Evolutionary conservation across 2,113 vertebrate genomes (phyloP).

Genomic region (Corapipo altera): DNA sequence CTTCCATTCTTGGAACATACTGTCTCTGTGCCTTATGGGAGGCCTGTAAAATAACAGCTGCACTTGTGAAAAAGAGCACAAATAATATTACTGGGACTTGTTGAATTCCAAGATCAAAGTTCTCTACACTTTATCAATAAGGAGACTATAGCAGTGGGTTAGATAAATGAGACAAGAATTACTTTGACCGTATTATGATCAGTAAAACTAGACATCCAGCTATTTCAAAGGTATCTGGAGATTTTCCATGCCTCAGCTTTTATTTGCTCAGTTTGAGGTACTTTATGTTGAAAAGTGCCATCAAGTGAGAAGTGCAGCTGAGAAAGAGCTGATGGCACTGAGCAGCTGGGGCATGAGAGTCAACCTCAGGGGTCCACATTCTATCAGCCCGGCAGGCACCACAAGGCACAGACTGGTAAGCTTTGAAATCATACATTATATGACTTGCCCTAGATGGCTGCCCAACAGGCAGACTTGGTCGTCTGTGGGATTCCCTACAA

Average conservation of each 20-base stretch:
- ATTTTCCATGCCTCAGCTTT: neutral
- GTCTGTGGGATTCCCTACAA: neutral
- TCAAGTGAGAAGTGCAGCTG: neutral
- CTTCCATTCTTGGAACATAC: neutral
- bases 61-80: neutral
- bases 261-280: neutral
- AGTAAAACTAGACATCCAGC: neutral
- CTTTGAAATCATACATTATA: neutral
- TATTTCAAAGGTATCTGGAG: neutral
- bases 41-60: neutral
- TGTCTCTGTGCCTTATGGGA: neutral
- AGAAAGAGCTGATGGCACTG: neutral
- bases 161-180: neutral
- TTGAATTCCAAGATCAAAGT: neutral
- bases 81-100: neutral
- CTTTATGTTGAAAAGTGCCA: neutral
- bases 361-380: neutral
- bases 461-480: neutral
- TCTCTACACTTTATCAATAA: neutral
- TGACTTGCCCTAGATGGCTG: neutral
- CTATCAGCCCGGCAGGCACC: accelerated
- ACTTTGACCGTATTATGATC: neutral
- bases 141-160: neutral
- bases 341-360: neutral
- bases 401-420: neutral